Conservation (phyloP, 2,113 vertebrate genomes). For the Apteryx owenii region DNA sequence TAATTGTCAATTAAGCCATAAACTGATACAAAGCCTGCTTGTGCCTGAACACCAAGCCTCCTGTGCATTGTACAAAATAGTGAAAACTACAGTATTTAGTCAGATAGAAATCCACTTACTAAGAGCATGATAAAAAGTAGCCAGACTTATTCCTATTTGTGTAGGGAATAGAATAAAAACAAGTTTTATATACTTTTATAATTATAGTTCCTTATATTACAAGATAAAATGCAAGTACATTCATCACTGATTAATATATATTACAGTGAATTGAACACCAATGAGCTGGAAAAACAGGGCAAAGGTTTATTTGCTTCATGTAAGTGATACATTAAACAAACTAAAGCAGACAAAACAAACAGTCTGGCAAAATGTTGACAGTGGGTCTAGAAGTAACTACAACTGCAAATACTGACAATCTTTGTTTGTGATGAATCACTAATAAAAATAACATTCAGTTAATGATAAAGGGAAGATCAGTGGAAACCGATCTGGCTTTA, state of each 20-base stretch:
- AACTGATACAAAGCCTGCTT: neutral
- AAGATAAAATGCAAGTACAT: neutral
- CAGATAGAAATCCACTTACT: neutral
- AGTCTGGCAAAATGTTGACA: constrained; percentile 48
- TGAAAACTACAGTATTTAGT: neutral
- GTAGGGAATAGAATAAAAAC: neutral
- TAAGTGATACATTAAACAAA: constrained; percentile 50
- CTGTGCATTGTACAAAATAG: neutral
- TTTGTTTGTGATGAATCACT: neutral
- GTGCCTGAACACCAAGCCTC: neutral
- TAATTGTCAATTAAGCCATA: neutral
- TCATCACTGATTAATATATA: neutral
- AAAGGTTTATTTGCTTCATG: constrained; percentile 67
- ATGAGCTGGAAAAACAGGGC: constrained; percentile 48
- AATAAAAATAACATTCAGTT: constrained; percentile 36
- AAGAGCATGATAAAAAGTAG: neutral
- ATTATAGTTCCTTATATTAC: neutral
- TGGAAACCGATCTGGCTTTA: neutral
- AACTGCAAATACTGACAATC: neutral
- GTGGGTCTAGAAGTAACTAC: constrained; percentile 22
- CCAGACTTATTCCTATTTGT: neutral
- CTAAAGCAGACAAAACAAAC: constrained; percentile 52
- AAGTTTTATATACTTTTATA: neutral
- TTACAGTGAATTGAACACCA: neutral
- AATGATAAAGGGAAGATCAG: constrained; percentile 21